phyloP scores from a whole-genome alignment of 2,888 invertebrate species.

The Poecilobothrus nobilitatus region DNA sequence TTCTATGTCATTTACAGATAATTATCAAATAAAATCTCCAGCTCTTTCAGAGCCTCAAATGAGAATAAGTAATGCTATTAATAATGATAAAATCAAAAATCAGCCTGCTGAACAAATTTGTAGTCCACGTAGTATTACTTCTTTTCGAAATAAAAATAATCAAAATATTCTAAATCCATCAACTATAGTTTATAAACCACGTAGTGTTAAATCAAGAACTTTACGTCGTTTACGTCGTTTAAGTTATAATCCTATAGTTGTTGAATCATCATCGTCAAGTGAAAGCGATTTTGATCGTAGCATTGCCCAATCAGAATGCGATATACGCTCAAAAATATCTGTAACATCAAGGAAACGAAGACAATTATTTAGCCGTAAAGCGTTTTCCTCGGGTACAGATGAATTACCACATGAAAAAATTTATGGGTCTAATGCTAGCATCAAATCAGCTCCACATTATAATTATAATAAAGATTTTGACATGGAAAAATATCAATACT shows the following conservation, averaged over 20 bases:
- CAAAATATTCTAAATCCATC: slow-evolving; percentile 19
- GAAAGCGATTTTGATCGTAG: slow-evolving; percentile 43
- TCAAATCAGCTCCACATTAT: slow-evolving; percentile 45
- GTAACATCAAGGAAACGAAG: slow-evolving; percentile 34
- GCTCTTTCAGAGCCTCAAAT: slow-evolving; percentile 33
- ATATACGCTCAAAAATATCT: slow-evolving; percentile 43
- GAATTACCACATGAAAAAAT: slow-evolving; percentile 37
- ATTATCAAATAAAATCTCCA: slow-evolving; percentile 37
- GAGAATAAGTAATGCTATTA: slow-evolving; percentile 26
- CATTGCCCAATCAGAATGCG: slow-evolving; percentile 50
- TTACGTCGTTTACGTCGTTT: slow-evolving; percentile 42
- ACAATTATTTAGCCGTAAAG: slow-evolving; percentile 37
- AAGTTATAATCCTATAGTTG: slow-evolving; percentile 51
- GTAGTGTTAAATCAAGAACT: slow-evolving; percentile 50
- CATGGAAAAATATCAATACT: slow-evolving; percentile 19
- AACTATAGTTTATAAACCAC: slow-evolving; percentile 36
- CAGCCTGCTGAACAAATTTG: neutral
- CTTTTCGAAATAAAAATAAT: slow-evolving; percentile 25
- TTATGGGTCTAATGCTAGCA: slow-evolving; percentile 45
- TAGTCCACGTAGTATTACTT: slow-evolving; percentile 24
- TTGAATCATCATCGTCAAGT: slow-evolving; percentile 48
- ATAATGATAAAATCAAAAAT: slow-evolving; percentile 1
- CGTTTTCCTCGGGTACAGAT: slow-evolving; percentile 33
- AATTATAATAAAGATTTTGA: slow-evolving; percentile 32
- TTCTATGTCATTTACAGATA: slow-evolving; percentile 48